Evolutionary conservation across 2,113 vertebrate species (phyloP).

Genomic region (Percina caprodes): DNA sequence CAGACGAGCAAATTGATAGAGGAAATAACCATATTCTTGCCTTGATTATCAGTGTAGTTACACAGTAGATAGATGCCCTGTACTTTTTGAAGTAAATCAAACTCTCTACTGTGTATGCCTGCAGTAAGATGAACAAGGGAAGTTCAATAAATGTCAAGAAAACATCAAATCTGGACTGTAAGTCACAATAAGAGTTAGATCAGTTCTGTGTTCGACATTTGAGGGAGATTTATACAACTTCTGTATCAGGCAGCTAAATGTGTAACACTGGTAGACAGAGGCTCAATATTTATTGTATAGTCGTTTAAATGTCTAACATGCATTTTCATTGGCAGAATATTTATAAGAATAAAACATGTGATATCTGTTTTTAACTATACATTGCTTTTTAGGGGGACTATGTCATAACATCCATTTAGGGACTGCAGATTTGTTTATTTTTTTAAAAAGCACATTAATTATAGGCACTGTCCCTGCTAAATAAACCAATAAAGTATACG

Average conservation of each 20-base stretch:
- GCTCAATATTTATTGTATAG: neutral
- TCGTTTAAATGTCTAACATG: neutral
- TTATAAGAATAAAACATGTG: no score
- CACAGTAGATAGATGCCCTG: neutral
- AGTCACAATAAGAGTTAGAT: neutral
- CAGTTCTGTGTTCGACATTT: conserved; percentile 4
- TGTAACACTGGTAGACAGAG: neutral
- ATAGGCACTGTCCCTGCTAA: neutral
- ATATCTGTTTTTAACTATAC: no score
- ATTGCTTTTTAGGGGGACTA: no score
- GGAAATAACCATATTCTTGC: conserved; percentile 48
- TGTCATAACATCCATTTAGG: neutral
- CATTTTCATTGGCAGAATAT: neutral
- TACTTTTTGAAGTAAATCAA: conserved; percentile 24
- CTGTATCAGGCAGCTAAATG: neutral
- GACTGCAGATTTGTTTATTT: neutral
- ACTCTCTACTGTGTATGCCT: neutral
- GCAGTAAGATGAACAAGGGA: neutral
- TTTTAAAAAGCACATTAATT: neutral
- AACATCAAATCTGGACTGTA: neutral
- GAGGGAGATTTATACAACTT: neutral
- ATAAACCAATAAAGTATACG: neutral
- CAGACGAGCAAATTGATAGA: conserved; percentile 35
- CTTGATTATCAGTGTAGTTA: conserved; percentile 28
- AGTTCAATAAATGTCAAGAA: conserved; percentile 17